Base-by-base conservation (phyloP, 2,113 vertebrate genomes). In the Cromileptes altivelis region DNA sequence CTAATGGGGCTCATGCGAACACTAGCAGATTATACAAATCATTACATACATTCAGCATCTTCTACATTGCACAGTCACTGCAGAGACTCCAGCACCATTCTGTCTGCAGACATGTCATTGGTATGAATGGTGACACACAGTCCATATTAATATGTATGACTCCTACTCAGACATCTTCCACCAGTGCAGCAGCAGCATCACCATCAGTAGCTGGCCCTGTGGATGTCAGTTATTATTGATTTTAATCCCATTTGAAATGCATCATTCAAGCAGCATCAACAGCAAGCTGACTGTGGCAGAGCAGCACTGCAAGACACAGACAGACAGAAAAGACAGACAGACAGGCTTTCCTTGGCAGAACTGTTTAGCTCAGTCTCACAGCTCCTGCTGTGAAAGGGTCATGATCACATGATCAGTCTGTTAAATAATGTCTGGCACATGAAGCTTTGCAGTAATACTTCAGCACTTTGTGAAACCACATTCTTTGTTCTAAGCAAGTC, bases 201-300 rank as follows among this genome's bases (percentile, higher is more conserved):
- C 7, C 75, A 45, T 55, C 80, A 50, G 37, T 5, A 30, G 25
- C 21, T 25, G 5, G 12, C n/a, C 25, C 64, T 5, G 23, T 56
- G 52, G 17, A 57, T 50, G 79, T 37, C 62, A 49, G 42, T 55
- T 71, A 4, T 65, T 85, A 76, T 76, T 62, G 70, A 78, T 74
- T 81, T 72, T 68, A 77, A 81, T 78, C 45, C 60, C 5, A 19
- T 61, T 75, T 71, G 70, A 75, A 57, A 83, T 47, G 67, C 71
- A 68, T 61, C 61, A 45, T 57, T 63, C 61, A 61, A 40, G 17
- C 19, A 12, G 49, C 33, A 15, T 8, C n/a, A 27, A 2, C 47
- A 61, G 53, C 13, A 33, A 17, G 70, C 21, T 25, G 68, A 57
- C 3, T 52, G 47, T 17, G 56, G 21, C 25, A 21, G 30, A 65